Conservation (phyloP, 2,113 vertebrate genomes). For the Erpornis zantholeuca region DNA sequence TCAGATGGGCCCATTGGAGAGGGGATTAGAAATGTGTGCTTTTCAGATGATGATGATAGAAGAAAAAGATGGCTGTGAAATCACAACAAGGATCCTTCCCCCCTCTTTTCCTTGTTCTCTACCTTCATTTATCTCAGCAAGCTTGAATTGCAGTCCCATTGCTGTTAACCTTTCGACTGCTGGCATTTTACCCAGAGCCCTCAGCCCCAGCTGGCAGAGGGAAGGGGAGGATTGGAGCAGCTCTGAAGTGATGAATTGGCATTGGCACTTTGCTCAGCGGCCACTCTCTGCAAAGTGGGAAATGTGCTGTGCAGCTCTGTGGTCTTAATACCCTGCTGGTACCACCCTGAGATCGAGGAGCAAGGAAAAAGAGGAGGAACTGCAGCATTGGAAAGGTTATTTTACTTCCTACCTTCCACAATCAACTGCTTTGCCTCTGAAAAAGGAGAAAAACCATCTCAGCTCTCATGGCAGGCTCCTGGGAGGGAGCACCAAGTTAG, state of each 20-base stretch:
- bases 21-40: accelerated
- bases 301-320: background rate
- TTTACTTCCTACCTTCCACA: background rate
- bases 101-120: background rate
- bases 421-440: background rate
- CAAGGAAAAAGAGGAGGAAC: background rate
- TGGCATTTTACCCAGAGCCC: background rate
- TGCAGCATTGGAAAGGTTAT: background rate
- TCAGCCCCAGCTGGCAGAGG: background rate
- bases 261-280: background rate
- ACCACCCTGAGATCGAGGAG: background rate
- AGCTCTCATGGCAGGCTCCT: background rate
- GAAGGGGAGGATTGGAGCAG: background rate
- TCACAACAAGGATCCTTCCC: background rate
- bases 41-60: background rate
- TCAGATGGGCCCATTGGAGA: background rate
- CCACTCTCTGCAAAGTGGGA: background rate
- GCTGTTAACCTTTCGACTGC: constrained; percentile 45
- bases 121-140: background rate
- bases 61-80: background rate
- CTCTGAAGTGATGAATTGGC: background rate
- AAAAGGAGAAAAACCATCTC: background rate
- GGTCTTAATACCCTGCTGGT: background rate
- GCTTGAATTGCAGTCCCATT: constrained; percentile 24
- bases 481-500: background rate